Evolutionary conservation across 2,888 invertebrate species (phyloP), one percentile per base, ranked within the genome.

Genomic region (Amaurobius ferox): DNA sequence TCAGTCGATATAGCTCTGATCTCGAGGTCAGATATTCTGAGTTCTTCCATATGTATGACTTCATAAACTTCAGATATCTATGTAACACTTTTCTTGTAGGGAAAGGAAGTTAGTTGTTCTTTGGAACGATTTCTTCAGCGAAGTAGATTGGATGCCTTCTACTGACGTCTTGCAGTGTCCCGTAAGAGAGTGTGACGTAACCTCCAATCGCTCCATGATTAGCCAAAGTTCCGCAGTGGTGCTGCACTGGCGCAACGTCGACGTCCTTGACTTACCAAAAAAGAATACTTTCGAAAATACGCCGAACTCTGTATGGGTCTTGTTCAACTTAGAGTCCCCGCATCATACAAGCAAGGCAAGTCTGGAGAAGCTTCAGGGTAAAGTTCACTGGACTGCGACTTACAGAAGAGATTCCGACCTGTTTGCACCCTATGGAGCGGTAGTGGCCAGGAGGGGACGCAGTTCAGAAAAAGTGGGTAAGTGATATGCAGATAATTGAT

Each of bases 361-460:
- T 2, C 2, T 86, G 0, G 11, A 13, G 9, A 13, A 13, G 0
- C 0, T 86, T 1, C 30, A 74, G 13, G n/a, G 28, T 1, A 44
- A 26, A 23, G 44, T 79, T 5, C 74, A 86, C 35, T 70, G 68
- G 71, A 66, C 64, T 0, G 76, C 44, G 1, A 79, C 76, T 13
- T 86, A 86, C 61, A 61, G 86, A 9, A 72, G 39, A 13, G 86
- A 86, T 48, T 86, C 86, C 0, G 74, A 86, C 2, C 0, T 79
- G 23, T 70, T 35, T 39, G 48, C 79, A 0, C 74, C 79, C 5
- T 86, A 86, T 19, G 86, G 86, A 11, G 71, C 35, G 32, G 67
- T 86, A 16, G 71, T 71, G 9, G 1, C 40, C 9, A 40, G 62
- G 19, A 26, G 23, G 16, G 62, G 64, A 11, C n/a, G 48, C 6